phyloP scores from a whole-genome alignment of 2,113 vertebrate genomes.

The Grammomys dolichurus region DNA sequence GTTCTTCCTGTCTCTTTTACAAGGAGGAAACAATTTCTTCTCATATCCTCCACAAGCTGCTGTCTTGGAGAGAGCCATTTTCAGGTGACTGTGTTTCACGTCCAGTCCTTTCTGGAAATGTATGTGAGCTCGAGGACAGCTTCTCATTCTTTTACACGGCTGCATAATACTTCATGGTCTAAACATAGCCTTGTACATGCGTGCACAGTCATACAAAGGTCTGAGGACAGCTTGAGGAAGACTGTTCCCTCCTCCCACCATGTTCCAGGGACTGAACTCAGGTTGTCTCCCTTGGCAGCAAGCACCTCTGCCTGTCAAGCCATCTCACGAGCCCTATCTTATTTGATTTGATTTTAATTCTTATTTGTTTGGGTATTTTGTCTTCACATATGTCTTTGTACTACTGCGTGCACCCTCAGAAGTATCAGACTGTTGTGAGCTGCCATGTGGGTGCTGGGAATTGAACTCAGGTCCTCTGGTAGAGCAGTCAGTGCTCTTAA shows the following conservation, averaged over 20 bases:
- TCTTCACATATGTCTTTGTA: not conserved
- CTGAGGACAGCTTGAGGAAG: not conserved
- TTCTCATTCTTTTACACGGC: not conserved
- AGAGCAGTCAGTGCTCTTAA: not conserved
- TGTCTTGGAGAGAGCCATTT: not conserved
- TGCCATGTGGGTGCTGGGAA: not conserved
- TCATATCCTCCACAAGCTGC: too few relatives aligned
- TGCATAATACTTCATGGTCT: rapidly evolving
- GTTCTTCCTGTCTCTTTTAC: not conserved
- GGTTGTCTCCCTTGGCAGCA: not conserved
- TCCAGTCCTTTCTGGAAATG: not conserved
- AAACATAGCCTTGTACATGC: rapidly evolving
- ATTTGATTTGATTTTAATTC: not conserved
- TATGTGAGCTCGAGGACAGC: rapidly evolving
- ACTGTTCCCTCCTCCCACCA: too few relatives aligned
- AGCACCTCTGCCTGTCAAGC: too few relatives aligned
- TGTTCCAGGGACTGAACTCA: not conserved
- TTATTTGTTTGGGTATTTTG: not conserved
- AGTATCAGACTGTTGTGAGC: not conserved
- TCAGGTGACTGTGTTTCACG: rapidly evolving
- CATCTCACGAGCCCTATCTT: not conserved
- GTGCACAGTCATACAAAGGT: not conserved
- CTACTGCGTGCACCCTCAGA: not conserved
- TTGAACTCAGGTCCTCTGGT: not conserved
- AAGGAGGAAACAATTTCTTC: not conserved